Base-by-base conservation (phyloP, 2,888 invertebrate genomes). In the Slavum lentiscoides region DNA sequence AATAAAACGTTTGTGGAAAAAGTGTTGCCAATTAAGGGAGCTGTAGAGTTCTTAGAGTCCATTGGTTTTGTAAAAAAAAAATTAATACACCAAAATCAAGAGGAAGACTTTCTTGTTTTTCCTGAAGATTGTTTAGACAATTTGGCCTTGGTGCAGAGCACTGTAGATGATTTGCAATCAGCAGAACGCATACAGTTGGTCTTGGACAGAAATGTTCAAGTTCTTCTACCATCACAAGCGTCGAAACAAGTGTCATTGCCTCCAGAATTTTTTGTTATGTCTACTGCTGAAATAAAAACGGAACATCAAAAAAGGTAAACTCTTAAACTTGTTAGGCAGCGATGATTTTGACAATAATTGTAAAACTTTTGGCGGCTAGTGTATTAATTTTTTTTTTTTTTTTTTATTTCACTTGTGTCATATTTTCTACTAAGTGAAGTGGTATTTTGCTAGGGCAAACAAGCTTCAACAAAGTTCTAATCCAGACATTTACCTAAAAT, bases 1-100 rank as follows among this genome's bases (percentile, higher is more conserved):
- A 98, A 97, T 87, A 92, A 92, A 89, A 90, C 89, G 74, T 96
- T 94, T 85, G 88, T 90, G 84, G 96, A 97, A 76, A 91, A 93
- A 86, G 94, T 97, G 0, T 88, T 90, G 21, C 90, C 91, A 0
- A 87, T 96, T 49, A 92, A 94, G 84, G 97, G 97, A 0, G 90
- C 94, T 0, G 87, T 91, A 84, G 95, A 96, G 84, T 91, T 97
- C 82, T 87, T 97, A 0, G 86, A 90, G 83, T 94, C 95, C 0
- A 94, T 93, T 11, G 97, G 98, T 0, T 98, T 98, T 86, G 86
- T 87, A 4, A 89, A 91, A 84, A 86, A 91, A 83, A 88, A 87
- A 82, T 84, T 93, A 19, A 85, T 88, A 2, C 88, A 89, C 83
- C 87, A 90, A 39, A 91, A 90, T 0, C 89, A 89, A 11, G 90